These are phyloP conservation scores for Pantherophis guttatus DNA, from an alignment of 2,113 vertebrate species.

Conservation along the genomic window DNA sequence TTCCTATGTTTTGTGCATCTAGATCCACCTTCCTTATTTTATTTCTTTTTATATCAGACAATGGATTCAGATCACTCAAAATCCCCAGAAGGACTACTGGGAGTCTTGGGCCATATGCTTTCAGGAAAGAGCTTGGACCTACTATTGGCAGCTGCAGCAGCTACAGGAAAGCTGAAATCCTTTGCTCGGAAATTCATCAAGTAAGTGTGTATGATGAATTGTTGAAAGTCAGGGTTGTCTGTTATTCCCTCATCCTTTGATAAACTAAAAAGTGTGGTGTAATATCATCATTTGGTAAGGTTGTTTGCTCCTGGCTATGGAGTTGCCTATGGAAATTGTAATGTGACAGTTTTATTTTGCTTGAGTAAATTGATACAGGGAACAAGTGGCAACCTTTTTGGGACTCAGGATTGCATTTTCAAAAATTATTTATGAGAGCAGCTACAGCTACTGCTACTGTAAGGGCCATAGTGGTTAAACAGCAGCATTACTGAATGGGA, in stretches of 20 bases:
- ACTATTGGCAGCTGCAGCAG: conserved; percentile 89
- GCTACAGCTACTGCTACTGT: not conserved
- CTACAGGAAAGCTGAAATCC: conserved; percentile 93
- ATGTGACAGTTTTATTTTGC: not conserved
- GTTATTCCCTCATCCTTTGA: not conserved
- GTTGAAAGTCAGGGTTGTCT: not conserved
- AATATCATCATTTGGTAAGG: too few relatives aligned
- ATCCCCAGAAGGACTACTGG: conserved; percentile 91
- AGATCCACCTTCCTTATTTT: not conserved
- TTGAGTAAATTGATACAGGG: not conserved
- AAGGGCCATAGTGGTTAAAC: not conserved
- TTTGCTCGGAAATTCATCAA: conserved; percentile 97
- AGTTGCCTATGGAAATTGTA: not conserved
- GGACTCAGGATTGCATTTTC: not conserved
- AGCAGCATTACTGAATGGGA: not conserved
- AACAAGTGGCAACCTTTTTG: not conserved
- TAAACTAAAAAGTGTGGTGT: not conserved
- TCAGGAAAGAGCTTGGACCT: conserved; percentile 95
- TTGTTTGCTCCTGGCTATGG: not conserved
- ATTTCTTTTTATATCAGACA: conserved; percentile 71
- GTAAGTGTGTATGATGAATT: conserved; percentile 66
- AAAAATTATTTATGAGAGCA: not conserved
- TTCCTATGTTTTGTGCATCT: not conserved
- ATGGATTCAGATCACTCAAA: conserved; percentile 98
- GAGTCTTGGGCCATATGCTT: conserved; percentile 95